Evolutionary conservation across 2,113 vertebrate genomes (phyloP).

Genomic region (Brachyhypopomus occidentalis): DNA sequence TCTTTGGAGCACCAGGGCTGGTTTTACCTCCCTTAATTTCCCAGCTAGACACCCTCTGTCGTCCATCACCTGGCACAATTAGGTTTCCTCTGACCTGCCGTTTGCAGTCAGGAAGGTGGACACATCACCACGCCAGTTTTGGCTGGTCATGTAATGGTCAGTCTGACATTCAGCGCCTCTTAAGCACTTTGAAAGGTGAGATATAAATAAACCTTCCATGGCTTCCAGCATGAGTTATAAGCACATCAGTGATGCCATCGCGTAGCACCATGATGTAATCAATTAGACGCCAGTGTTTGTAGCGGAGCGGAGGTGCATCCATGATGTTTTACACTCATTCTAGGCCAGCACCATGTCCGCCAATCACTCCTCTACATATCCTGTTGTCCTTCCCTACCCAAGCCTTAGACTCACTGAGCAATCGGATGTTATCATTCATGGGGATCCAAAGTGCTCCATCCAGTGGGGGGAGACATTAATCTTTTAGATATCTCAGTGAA

Average conservation of each 20-base stretch:
- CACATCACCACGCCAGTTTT: too few species aligned
- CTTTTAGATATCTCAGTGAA: constrained; percentile 36
- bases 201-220: too few species aligned
- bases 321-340: neutral
- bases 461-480: neutral
- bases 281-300: constrained; percentile 24
- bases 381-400: neutral
- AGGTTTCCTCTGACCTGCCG: too few species aligned
- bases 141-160: neutral
- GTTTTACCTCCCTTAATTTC: too few species aligned
- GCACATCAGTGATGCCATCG: constrained; percentile 12
- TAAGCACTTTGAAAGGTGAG: too few species aligned
- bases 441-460: constrained; percentile 15
- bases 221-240: neutral
- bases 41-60: too few species aligned
- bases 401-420: constrained; percentile 18
- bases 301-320: neutral
- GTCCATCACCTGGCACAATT: too few species aligned
- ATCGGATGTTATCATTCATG: constrained; percentile 18
- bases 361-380: neutral
- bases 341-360: neutral
- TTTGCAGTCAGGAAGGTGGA: too few species aligned
- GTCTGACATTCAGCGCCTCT: constrained; percentile 18
- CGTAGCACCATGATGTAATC: constrained; percentile 27
- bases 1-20: too few species aligned